phyloP scores from a whole-genome alignment of 1,140 invertebrate genomes.

The Maconellicoccus hirsutus region DNA sequence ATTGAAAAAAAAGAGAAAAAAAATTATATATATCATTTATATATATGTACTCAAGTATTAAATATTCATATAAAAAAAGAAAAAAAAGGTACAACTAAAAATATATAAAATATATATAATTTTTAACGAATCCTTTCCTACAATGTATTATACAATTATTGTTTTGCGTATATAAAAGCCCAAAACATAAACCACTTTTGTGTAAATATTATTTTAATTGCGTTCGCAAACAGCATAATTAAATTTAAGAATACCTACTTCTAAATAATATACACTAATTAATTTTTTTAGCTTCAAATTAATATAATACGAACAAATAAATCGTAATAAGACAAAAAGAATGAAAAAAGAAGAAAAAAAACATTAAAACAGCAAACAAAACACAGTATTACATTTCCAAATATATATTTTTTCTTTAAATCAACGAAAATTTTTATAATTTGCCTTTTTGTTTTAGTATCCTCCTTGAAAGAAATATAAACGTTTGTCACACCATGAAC shows the following conservation, averaged over 20 bases:
- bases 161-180: constrained; percentile 13
- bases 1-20: neutral
- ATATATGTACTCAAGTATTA: constrained; percentile 5
- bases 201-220: constrained; percentile 14
- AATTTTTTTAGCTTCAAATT: constrained; percentile 10
- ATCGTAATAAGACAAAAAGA: constrained; percentile 12
- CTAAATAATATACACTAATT: constrained; percentile 20
- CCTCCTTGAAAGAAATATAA: neutral
- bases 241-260: constrained; percentile 19
- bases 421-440: constrained; percentile 17
- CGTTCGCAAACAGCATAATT: constrained; percentile 1
- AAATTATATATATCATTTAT: neutral
- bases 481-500: constrained; percentile 1
- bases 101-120: constrained; percentile 23
- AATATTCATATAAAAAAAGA: neutral
- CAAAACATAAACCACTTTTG: constrained; percentile 12
- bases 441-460: too few relatives aligned
- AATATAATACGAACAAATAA: constrained; percentile 13
- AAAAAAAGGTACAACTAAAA: constrained; percentile 14
- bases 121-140: constrained; percentile 19
- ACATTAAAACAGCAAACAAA: constrained; percentile 14
- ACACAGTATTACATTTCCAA: constrained; percentile 20
- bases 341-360: neutral
- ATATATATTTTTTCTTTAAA: neutral
- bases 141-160: constrained; percentile 17